phyloP scores from a whole-genome alignment of 2,888 invertebrate genomes.

The Achlya flavicornis region DNA sequence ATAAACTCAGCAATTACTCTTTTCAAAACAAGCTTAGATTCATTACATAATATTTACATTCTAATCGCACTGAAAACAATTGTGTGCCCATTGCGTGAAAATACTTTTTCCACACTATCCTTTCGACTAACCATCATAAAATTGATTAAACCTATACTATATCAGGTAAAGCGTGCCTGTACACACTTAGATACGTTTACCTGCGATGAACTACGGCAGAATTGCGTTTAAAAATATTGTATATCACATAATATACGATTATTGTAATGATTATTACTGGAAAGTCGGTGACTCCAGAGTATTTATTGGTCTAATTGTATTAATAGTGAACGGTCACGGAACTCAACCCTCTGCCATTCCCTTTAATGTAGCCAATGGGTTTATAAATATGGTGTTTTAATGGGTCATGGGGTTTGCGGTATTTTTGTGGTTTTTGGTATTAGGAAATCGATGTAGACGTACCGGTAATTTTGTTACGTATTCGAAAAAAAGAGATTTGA shows the following conservation, averaged over 20 bases:
- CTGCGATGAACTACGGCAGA: conserved; percentile 49
- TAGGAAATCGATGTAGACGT: not conserved
- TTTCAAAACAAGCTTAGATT: no score
- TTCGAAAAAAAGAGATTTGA: no score
- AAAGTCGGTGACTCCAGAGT: conserved; percentile 60
- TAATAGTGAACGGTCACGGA: conserved; percentile 73
- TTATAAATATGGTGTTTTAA: conserved; percentile 48
- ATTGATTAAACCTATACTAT: not conserved
- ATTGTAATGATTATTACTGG: conserved; percentile 69
- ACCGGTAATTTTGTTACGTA: no score
- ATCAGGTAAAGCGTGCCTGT: conserved; percentile 43
- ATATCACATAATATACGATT: conserved; percentile 76
- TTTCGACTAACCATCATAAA: not conserved
- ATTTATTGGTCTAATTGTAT: conserved; percentile 80
- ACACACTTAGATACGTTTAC: conserved; percentile 48
- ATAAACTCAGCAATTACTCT: no score
- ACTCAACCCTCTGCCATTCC: conserved; percentile 27
- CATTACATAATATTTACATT: no score
- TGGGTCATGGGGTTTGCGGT: conserved; percentile 38
- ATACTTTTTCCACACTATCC: not conserved
- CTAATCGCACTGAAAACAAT: no score
- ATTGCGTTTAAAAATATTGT: conserved; percentile 78
- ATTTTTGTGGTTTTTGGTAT: not conserved
- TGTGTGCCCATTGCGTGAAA: no score
- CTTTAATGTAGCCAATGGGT: conserved; percentile 34